Evolutionary conservation across 2,888 invertebrate species (phyloP).

Genomic region (Phoronis australis): DNA sequence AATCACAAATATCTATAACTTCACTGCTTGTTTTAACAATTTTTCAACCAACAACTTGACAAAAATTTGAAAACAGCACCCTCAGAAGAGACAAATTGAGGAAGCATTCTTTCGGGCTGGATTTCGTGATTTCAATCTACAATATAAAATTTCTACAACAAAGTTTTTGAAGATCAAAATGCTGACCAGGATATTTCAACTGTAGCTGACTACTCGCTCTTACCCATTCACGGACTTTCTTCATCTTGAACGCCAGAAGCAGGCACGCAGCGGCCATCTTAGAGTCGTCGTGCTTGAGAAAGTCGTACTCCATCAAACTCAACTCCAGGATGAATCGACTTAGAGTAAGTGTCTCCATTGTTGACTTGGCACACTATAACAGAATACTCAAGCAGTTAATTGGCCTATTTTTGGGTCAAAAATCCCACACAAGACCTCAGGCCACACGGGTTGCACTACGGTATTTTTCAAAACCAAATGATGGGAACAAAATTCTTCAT

Average conservation of each 20-base stretch:
- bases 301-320: constrained; percentile 84
- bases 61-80: not conserved
- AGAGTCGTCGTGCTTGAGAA: constrained; percentile 75
- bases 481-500: no score
- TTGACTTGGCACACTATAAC: constrained; percentile 55
- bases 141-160: no score
- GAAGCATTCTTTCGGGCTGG: not conserved
- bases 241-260: constrained; percentile 83
- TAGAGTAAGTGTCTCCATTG: constrained; percentile 87
- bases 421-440: no score
- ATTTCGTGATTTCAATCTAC: no score
- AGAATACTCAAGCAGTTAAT: constrained; percentile 3
- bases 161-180: no score
- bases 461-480: no score
- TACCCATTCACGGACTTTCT: constrained; percentile 60
- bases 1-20: no score
- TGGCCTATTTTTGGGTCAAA: no score
- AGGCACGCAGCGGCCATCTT: constrained; percentile 84
- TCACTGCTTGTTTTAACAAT: no score
- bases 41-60: no score
- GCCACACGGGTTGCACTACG: no score
- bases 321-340: constrained; percentile 91
- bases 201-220: constrained; percentile 53
- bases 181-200: no score
- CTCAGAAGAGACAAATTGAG: not conserved